Evolutionary conservation across 2,797 vertebrate genomes (phyloP).

Genomic region (Neoniphon sammara): DNA sequence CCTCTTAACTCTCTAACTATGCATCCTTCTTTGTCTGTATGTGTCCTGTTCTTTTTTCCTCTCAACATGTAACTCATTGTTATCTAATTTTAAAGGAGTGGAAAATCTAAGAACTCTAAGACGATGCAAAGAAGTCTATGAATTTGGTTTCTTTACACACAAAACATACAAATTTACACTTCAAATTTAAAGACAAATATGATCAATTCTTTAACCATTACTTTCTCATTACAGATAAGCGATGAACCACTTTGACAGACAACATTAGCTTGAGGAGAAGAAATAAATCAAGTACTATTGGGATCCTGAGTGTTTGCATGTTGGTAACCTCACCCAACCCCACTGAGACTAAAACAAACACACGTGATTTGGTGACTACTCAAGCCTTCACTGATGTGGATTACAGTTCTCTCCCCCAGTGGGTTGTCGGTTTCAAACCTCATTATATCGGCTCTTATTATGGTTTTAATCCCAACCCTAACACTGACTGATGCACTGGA

Average conservation of each 20-base stretch:
- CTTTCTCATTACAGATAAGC: conserved; percentile 11
- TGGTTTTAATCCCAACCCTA: conserved; percentile 60
- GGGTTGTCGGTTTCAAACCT: conserved; percentile 63
- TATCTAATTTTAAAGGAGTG: not conserved
- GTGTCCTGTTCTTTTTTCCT: not conserved
- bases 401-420: conserved; percentile 44
- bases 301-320: conserved; percentile 10
- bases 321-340: conserved; percentile 16
- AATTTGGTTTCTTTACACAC: conserved; percentile 3
- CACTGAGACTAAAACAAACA: conserved; percentile 64
- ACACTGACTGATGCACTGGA: conserved; percentile 54
- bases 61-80: not conserved
- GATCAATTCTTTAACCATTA: not conserved
- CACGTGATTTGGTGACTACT: conserved; percentile 50
- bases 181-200: not conserved
- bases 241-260: conserved; percentile 3
- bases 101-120: not conserved
- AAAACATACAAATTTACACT: conserved; percentile 12
- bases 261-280: conserved; percentile 19
- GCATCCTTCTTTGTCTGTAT: not conserved
- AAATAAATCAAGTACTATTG: conserved; percentile 35
- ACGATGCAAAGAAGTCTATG: conserved; percentile 4
- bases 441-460: conserved; percentile 60
- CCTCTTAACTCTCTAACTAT: too few species aligned
- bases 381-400: conserved; percentile 43